Percentiles rank a stretch among this genome's conserved stretches.
phyloP scores from a whole-genome alignment of 2,113 vertebrate genomes.

The Serilophus lunatus region DNA sequence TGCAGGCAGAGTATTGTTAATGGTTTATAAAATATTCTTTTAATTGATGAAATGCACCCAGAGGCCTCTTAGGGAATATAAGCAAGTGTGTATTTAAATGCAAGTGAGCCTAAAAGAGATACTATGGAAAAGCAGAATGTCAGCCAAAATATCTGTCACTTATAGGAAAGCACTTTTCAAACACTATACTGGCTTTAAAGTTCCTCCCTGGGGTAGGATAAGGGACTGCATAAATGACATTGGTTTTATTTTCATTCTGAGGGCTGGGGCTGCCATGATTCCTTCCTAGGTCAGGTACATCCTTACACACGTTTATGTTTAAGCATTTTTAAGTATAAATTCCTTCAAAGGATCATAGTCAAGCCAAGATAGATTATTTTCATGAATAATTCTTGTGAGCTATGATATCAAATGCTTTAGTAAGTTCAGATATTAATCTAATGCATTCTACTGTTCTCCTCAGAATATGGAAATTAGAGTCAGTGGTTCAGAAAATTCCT shows the following conservation, averaged over 20 bases:
- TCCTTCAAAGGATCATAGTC: conserved; percentile 21
- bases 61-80: background rate
- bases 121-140: background rate
- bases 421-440: conserved; percentile 53
- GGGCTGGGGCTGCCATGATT: background rate
- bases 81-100: background rate
- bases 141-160: conserved; percentile 17
- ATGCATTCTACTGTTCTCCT: conserved; percentile 22
- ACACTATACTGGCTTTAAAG: background rate
- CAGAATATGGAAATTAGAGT: conserved; percentile 38
- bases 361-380: conserved; percentile 41
- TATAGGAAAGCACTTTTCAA: background rate
- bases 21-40: conserved; percentile 33
- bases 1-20: background rate
- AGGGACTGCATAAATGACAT: background rate
- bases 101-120: conserved; percentile 4
- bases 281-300: background rate
- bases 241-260: conserved; percentile 27
- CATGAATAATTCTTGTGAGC: conserved; percentile 47
- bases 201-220: conserved; percentile 12
- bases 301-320: background rate
- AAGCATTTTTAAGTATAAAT: conserved; percentile 13
- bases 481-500: conserved; percentile 45
- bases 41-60: conserved; percentile 27
- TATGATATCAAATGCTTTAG: conserved; percentile 23